Percentiles rank a stretch among this genome's conserved stretches.
Evolutionary conservation across 2,888 invertebrate genomes (phyloP).

Genomic region (Phengaris alcon): DNA sequence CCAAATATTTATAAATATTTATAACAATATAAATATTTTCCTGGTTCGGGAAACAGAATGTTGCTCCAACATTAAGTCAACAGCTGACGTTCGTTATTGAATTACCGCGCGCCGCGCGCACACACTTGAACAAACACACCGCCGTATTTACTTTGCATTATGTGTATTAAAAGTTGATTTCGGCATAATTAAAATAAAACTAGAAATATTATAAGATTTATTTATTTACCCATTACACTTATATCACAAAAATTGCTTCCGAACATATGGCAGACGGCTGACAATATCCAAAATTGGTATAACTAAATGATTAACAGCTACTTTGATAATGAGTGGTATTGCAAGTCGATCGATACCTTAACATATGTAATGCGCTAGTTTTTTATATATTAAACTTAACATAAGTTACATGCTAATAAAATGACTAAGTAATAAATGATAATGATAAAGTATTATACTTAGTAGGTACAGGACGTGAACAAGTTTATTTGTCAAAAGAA

Average conservation of each 20-base stretch:
- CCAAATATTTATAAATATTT: too few relatives aligned
- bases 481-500: neutral
- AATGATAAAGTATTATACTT: neutral
- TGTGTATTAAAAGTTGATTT: neutral
- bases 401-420: neutral
- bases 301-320: constrained; percentile 29
- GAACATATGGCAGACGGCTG: constrained; percentile 21
- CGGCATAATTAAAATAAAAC: constrained; percentile 15
- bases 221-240: constrained; percentile 50
- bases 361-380: neutral
- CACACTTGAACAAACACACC: constrained; percentile 22
- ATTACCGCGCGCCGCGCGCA: constrained; percentile 13
- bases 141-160: constrained; percentile 1
- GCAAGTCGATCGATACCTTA: neutral
- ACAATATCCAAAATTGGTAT: constrained; percentile 28
- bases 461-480: constrained; percentile 3
- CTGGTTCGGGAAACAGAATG: constrained; percentile 4
- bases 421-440: too few relatives aligned
- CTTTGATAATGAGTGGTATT: neutral
- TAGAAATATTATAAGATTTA: constrained; percentile 44
- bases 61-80: constrained; percentile 16
- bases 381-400: neutral
- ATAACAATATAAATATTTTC: too few relatives aligned
- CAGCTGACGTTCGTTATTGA: constrained; percentile 21
- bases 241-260: constrained; percentile 53